Evolutionary conservation across 30 jellyfish, hydroid and myxozoan genomes (phyloP), one percentile per base, ranked within the genome.

Genomic region (Aurelia sp.): DNA sequence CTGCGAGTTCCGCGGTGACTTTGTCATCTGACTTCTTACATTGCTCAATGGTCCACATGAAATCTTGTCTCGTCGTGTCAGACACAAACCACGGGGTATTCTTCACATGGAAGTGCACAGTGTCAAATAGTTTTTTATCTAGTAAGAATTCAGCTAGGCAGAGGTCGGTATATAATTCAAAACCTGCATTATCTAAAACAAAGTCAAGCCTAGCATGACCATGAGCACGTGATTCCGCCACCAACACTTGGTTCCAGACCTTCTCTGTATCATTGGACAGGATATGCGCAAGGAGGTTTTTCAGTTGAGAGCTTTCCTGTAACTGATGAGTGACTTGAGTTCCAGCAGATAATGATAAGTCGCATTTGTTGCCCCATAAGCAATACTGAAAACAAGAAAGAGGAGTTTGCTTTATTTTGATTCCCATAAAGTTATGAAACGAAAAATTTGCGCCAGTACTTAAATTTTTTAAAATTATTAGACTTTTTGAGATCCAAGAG

Each of bases 281-380:
- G 73, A 89, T 89, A 66, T 95, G 96, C 19, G 88, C 99, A 21
- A 77, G 61, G 61, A 95, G 93, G 68, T 72, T 70, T 77, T 95
- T 95, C 66, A 87, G 86, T 50, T 95, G 96, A 1, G 90, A 74
- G 79, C 96, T 79, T 53, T 76, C 97, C 66, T 89, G 90, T 72
- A 95, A 67, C 51, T 89, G 97, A 51, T 95, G 86, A 27, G 92
- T 55, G n/a, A 85, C 96, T 79, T 86, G 96, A 8, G 89, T 73
- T 15, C 97, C 99, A 12, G 89, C 93, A 27, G 99, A 95, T 52
- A 95, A 77, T 13, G 99, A 95, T 64, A 95, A 70, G 70, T 95
- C 99, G 62, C 99, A 95, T 79, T 95, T 95, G 88, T 95, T 95
- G 48, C 99, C 97, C 99, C 99, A 94, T 20, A 94, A 84, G 71